Conservation (phyloP, 2,888 invertebrate genomes). For the Nomada fabriciana region DNA sequence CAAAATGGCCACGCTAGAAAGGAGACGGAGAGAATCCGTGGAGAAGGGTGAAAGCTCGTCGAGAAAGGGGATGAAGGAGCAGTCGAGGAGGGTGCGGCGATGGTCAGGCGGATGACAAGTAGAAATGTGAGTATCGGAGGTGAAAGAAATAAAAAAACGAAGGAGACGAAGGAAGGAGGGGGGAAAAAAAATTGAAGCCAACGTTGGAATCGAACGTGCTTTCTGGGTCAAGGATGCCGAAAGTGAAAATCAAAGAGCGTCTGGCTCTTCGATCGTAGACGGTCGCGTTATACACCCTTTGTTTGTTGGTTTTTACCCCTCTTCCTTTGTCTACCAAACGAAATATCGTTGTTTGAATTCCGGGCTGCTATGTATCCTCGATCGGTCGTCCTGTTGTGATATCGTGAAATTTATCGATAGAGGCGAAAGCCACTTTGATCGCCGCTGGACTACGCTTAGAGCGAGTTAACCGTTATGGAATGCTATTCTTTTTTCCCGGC, state of each 20-base stretch:
- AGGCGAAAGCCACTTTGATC: slow-evolving; percentile 29
- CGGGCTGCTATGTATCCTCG: slow-evolving; percentile 15
- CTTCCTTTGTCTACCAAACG: slow-evolving; percentile 59
- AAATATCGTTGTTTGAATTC: slow-evolving; percentile 60
- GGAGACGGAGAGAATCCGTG: slow-evolving; percentile 47
- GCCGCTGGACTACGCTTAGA: slow-evolving; percentile 9
- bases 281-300: slow-evolving; percentile 15
- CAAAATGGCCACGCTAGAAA: slow-evolving; percentile 79
- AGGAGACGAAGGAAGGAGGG: neutral
- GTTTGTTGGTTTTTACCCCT: slow-evolving; percentile 20
- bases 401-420: slow-evolving; percentile 47
- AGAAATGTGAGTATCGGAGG: slow-evolving; percentile 73
- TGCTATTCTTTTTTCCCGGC: neutral
- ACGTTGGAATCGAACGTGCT: slow-evolving; percentile 71
- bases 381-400: slow-evolving; percentile 38
- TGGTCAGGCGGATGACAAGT: slow-evolving; percentile 43
- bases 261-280: slow-evolving; percentile 49
- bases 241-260: slow-evolving; percentile 74
- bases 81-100: slow-evolving; percentile 40
- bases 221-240: slow-evolving; percentile 80
- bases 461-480: slow-evolving; percentile 3
- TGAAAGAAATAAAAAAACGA: slow-evolving; percentile 36
- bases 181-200: slow-evolving; percentile 74
- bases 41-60: slow-evolving; percentile 45
- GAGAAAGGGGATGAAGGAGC: slow-evolving; percentile 58